Evolutionary conservation across 2,888 invertebrate genomes (phyloP).

Genomic region (Meiosimyza platycephala): DNA sequence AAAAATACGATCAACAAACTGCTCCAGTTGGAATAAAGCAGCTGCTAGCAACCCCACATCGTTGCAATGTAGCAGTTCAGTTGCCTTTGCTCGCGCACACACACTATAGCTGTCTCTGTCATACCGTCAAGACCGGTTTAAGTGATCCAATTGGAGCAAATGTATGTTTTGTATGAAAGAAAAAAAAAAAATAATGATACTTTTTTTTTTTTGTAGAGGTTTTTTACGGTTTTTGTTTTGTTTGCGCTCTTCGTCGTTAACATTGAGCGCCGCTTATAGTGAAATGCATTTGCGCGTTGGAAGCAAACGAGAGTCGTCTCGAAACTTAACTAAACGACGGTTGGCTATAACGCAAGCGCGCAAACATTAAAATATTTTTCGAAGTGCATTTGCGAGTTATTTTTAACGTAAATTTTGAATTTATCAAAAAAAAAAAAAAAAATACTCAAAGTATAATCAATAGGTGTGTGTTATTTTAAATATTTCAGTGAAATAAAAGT

Average conservation of each 20-base stretch:
- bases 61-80: background rate
- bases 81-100: background rate
- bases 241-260: slow-evolving; percentile 23
- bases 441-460: background rate
- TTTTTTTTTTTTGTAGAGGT: background rate
- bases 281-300: slow-evolving; percentile 21
- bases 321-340: slow-evolving; percentile 38
- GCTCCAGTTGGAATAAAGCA: slow-evolving; percentile 24
- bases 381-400: background rate
- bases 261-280: slow-evolving; percentile 22
- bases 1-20: background rate
- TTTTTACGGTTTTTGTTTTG: slow-evolving; percentile 23
- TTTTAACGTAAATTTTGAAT: background rate
- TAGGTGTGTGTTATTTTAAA: background rate
- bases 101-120: slow-evolving; percentile 18
- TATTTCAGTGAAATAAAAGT: background rate
- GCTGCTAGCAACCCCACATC: background rate
- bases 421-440: slow-evolving; percentile 5
- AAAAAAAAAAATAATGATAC: background rate
- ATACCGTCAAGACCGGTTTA: slow-evolving; percentile 25
- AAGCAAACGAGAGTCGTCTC: slow-evolving; percentile 24
- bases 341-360: slow-evolving; percentile 51
- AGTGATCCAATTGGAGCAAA: slow-evolving; percentile 35
- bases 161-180: background rate
- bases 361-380: slow-evolving; percentile 39